phyloP scores from a whole-genome alignment of 2,113 vertebrate genomes.

The Polypterus senegalus region DNA sequence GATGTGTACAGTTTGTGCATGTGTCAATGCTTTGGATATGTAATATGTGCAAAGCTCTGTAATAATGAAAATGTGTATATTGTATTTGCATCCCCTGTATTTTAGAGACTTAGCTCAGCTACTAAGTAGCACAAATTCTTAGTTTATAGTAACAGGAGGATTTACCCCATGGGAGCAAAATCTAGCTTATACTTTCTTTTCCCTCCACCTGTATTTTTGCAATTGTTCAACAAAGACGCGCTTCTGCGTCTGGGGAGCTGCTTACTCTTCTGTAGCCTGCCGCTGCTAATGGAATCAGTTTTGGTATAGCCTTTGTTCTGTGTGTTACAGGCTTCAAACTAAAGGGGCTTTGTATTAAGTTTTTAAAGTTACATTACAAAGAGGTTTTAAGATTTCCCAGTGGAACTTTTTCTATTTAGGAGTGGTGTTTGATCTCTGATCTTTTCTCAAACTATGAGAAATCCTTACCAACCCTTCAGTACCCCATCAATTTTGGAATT shows the following conservation, averaged over 20 bases:
- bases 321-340: conserved; percentile 51
- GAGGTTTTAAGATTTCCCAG: conserved; percentile 70
- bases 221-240: conserved; percentile 24
- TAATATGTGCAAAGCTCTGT: no score
- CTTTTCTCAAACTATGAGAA: conserved; percentile 58
- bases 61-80: no score
- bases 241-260: conserved; percentile 42
- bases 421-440: conserved; percentile 65
- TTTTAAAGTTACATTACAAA: conserved; percentile 76
- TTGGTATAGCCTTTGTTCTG: conserved; percentile 63
- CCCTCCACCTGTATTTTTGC: not conserved
- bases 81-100: no score
- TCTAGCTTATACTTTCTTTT: no score
- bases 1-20: no score
- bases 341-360: conserved; percentile 64
- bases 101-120: no score
- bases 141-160: no score
- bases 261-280: conserved; percentile 48
- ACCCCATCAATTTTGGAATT: conserved; percentile 62
- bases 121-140: no score
- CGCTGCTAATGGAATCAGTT: conserved; percentile 59
- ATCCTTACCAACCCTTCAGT: conserved; percentile 65
- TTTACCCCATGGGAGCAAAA: no score
- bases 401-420: conserved; percentile 59
- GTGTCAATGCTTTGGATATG: no score